Evolutionary conservation across 1,140 invertebrate species (phyloP).

Genomic region (Elysia chlorotica): DNA sequence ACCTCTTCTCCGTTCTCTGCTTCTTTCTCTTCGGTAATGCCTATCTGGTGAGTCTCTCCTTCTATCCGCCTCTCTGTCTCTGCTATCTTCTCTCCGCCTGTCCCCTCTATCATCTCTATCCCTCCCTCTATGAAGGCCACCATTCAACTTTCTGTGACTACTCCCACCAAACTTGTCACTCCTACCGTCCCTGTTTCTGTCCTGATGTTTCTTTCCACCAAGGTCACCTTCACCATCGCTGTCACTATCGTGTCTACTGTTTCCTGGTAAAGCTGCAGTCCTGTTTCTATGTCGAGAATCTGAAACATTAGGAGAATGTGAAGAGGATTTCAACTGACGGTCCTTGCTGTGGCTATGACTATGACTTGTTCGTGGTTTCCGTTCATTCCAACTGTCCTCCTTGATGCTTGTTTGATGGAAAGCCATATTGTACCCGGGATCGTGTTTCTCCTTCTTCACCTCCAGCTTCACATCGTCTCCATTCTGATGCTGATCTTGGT

Average conservation of each 20-base stretch:
- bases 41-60: too few species aligned
- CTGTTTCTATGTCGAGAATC: not conserved
- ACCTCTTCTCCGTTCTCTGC: too few species aligned
- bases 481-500: not conserved
- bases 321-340: not conserved
- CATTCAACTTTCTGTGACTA: not conserved
- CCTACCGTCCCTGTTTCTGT: not conserved
- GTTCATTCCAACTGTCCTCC: not conserved
- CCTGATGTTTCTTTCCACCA: not conserved
- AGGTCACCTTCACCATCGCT: not conserved
- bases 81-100: not conserved
- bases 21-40: too few species aligned
- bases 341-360: not conserved
- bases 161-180: not conserved
- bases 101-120: not conserved
- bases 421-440: not conserved
- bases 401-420: not conserved
- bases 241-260: not conserved
- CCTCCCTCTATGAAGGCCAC: not conserved
- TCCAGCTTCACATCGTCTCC: not conserved
- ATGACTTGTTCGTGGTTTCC: not conserved
- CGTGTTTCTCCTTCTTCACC: not conserved
- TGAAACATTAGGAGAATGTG: not conserved
- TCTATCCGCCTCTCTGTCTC: not conserved
- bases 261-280: not conserved